Evolutionary conservation across 2,113 vertebrate genomes (phyloP), one percentile per base, ranked within the genome.

Genomic region (Peromyscus californicus): DNA sequence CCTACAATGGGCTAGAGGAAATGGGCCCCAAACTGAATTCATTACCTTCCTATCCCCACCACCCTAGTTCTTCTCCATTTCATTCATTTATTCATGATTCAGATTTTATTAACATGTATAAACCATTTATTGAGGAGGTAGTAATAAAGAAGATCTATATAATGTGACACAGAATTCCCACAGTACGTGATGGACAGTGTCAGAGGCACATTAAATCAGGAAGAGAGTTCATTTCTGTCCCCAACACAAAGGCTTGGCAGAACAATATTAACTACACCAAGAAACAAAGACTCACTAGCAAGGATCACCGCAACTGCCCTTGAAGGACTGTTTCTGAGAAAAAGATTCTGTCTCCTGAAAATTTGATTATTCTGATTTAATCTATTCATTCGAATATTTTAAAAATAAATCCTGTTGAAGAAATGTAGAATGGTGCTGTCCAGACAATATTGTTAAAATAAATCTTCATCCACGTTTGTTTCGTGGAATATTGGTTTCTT

Each of bases 291-390:
- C 10, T 74, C 36, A 57, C 10, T 79, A 74, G 80, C 10, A 67
- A 70, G 67, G 26, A 74, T 67, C 54, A 29, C 5, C 69, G 9
- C 45, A 84, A 59, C 78, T 94, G 42, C 80, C 61, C 84, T 89
- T 82, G 90, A 94, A 96, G 75, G 88, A 29, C n/a, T 13, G 8
- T 93, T 19, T 97, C 90, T 87, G 82, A 96, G 79, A 89, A 93
- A 39, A 45, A 22, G 33, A 69, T 76, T 92, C 80, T 88, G n/a
- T 88, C 82, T 96, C 72, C 70, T 70, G 54, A 86, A 96, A 80
- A 93, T 94, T 88, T 82, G 80, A 94, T 97, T 79, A 91, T 90
- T 93, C 61, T 84, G 92, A 96, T 96, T 87, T 92, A 97, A 94
- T 57, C 4, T 22, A 61, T 22, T 86, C 22, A 89, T 91, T 87